These are phyloP conservation scores for Zonotrichia albicollis DNA, from an alignment of 2,797 vertebrate species.

Conservation along the genomic window DNA sequence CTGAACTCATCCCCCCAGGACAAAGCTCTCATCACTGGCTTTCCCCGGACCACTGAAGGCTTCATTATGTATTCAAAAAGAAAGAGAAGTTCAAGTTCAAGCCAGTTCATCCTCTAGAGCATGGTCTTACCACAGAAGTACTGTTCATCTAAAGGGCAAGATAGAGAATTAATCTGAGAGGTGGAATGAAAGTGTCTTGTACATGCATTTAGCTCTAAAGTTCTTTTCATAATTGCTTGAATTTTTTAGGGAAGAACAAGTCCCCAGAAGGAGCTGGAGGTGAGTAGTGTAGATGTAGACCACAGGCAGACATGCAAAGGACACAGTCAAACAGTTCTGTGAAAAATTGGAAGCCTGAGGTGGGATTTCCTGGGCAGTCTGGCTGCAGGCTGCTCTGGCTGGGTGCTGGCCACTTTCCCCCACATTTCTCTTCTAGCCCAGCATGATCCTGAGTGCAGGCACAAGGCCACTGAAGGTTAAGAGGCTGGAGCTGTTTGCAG, in stretches of 20 bases:
- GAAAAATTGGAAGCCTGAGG: background rate
- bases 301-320: background rate
- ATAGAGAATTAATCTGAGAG: background rate
- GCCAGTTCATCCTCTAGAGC: background rate
- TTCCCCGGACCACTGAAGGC: background rate
- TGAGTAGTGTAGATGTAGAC: background rate
- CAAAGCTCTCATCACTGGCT: background rate
- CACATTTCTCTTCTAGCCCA: background rate
- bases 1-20: background rate
- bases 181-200: background rate
- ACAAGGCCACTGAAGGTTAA: background rate
- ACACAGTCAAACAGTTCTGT: background rate
- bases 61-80: background rate
- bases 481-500: background rate
- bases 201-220: background rate
- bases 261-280: background rate
- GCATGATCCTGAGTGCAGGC: background rate
- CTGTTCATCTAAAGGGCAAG: background rate
- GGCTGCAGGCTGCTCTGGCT: background rate
- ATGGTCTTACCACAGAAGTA: background rate
- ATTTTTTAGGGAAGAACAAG: background rate
- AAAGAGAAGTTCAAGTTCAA: slow-evolving; percentile 9
- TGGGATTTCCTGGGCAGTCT: background rate
- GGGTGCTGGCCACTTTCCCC: background rate
- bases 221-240: background rate